Evolutionary conservation across 2,888 invertebrate genomes (phyloP).

Genomic region (Clitarchus hookeri): DNA sequence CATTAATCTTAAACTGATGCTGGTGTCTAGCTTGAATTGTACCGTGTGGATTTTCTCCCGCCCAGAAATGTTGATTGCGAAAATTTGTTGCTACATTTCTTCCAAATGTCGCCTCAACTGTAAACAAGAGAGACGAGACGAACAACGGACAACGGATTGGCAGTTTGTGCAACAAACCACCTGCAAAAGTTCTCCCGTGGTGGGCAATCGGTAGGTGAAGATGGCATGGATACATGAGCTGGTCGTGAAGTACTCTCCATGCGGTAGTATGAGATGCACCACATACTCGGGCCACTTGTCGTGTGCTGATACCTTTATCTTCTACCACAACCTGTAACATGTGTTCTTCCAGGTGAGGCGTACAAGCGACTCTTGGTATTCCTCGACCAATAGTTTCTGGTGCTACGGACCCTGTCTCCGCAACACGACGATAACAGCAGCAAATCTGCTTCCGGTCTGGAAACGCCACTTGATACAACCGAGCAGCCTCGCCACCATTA

Average conservation of each 20-base stretch:
- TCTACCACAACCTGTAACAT: slow-evolving; percentile 18
- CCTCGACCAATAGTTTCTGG: slow-evolving; percentile 22
- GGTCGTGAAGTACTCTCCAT: slow-evolving; percentile 27
- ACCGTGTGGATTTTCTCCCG: too few species aligned
- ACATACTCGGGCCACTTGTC: slow-evolving; percentile 26
- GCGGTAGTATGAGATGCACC: slow-evolving; percentile 1
- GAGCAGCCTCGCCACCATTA: too few species aligned
- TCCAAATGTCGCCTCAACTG: too few species aligned
- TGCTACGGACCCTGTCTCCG: slow-evolving; percentile 18
- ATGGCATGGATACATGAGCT: slow-evolving; percentile 1
- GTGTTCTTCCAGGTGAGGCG: neutral
- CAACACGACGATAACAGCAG: slow-evolving; percentile 25
- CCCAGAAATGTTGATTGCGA: too few species aligned
- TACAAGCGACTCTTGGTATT: neutral
- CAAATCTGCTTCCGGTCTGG: neutral
- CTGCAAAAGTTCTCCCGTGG: neutral
- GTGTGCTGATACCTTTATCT: neutral
- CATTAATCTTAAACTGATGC: too few species aligned
- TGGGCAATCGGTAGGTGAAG: slow-evolving; percentile 15
- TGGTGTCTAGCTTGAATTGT: too few species aligned
- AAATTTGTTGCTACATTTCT: too few species aligned
- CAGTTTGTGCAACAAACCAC: slow-evolving; percentile 1
- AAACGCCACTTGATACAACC: too few species aligned
- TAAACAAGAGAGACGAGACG: too few species aligned
- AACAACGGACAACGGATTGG: neutral